phyloP scores from a whole-genome alignment of 1,140 invertebrate genomes.

The Pseudomyrmex dendroicus region DNA sequence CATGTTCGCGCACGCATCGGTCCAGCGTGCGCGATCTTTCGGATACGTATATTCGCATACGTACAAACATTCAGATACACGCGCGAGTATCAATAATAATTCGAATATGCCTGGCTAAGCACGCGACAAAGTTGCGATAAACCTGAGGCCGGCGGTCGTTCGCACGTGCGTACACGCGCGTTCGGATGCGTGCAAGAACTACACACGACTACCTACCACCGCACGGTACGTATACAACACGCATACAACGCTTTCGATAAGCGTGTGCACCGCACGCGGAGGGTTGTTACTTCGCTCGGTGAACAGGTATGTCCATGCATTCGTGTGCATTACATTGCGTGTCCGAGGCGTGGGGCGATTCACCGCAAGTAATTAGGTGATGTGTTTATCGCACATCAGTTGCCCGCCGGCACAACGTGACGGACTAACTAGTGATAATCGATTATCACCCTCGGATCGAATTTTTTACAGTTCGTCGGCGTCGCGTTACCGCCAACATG shows the following conservation, averaged over 20 bases:
- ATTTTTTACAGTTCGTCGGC: slow-evolving; percentile 79
- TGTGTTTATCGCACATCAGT: slow-evolving; percentile 82
- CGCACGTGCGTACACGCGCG: slow-evolving; percentile 4
- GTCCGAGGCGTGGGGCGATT: slow-evolving; percentile 73
- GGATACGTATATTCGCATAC: slow-evolving; percentile 26
- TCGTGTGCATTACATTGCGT: slow-evolving; percentile 68
- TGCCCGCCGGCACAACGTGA: slow-evolving; percentile 73
- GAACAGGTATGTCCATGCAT: slow-evolving; percentile 52
- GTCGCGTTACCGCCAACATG: slow-evolving; percentile 10
- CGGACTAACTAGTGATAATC: slow-evolving; percentile 77
- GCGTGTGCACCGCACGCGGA: slow-evolving; percentile 38
- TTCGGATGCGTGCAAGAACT: neutral
- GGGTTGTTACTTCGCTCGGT: slow-evolving; percentile 29
- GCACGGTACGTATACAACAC: neutral
- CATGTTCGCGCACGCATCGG: slow-evolving; percentile 42
- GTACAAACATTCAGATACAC: slow-evolving; percentile 33
- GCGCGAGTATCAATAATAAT: slow-evolving; percentile 62
- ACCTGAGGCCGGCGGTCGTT: neutral
- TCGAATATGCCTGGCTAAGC: slow-evolving; percentile 45
- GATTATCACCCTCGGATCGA: slow-evolving; percentile 76
- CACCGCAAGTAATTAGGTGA: slow-evolving; percentile 83
- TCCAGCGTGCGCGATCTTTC: slow-evolving; percentile 7
- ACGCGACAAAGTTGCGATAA: slow-evolving; percentile 54
- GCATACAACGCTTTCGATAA: slow-evolving; percentile 19
- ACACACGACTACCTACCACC: neutral